Evolutionary conservation across 1,140 invertebrate species (phyloP).

Genomic region (Drosophila elegans): DNA sequence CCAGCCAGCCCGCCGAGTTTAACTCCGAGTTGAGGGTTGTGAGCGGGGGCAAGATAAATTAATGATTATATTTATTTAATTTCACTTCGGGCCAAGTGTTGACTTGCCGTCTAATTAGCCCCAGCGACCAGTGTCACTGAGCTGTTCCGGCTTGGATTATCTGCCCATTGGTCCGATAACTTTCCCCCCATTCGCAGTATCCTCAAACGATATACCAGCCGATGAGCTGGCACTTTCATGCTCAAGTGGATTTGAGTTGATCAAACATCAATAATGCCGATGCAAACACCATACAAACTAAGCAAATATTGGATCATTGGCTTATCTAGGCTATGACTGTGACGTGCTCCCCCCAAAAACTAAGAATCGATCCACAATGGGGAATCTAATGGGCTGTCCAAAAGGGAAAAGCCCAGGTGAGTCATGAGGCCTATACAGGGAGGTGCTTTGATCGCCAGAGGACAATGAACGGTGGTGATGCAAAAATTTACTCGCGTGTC

Average conservation of each 20-base stretch:
- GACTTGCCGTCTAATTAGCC: constrained; percentile 72
- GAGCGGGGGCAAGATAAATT: constrained; percentile 70
- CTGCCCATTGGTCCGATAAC: constrained; percentile 7
- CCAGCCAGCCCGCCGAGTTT: constrained; percentile 1
- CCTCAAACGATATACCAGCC: background rate
- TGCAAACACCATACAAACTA: constrained; percentile 32
- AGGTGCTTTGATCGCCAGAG: constrained; percentile 33
- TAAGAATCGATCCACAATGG: background rate
- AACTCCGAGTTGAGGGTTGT: constrained; percentile 37
- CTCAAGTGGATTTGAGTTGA: constrained; percentile 10
- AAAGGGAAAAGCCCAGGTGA: constrained; percentile 20
- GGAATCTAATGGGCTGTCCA: background rate
- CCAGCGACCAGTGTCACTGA: constrained; percentile 39
- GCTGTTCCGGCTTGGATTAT: constrained; percentile 18
- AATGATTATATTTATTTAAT: constrained; percentile 81
- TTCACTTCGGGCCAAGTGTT: constrained; percentile 63
- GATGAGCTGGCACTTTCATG: constrained; percentile 42
- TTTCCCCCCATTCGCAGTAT: constrained; percentile 7
- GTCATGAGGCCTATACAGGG: constrained; percentile 22
- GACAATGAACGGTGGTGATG: constrained; percentile 43
- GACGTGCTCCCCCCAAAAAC: constrained; percentile 8
- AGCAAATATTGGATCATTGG: constrained; percentile 34
- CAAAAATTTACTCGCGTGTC: constrained; percentile 24
- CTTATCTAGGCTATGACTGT: constrained; percentile 26
- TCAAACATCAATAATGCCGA: background rate